These are phyloP conservation scores for Sinella curviseta DNA, from an alignment of 1,140 invertebrate species.

Conservation along the genomic window DNA sequence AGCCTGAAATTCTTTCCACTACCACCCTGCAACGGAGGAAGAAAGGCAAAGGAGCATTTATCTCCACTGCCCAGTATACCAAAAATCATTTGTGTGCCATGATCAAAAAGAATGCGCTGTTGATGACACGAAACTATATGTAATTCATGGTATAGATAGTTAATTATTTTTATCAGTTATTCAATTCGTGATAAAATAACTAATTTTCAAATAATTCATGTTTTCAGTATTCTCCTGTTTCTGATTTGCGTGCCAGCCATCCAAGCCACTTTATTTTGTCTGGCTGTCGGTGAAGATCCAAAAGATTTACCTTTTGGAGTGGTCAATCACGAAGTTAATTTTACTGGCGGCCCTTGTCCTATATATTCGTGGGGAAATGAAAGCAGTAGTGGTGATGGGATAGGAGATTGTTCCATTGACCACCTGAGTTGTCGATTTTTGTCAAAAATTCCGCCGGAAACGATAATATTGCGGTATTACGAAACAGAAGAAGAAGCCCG, in stretches of 20 bases:
- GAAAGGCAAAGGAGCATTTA: no score
- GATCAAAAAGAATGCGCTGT: not conserved
- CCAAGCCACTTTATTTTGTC: conserved; percentile 61
- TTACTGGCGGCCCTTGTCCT: not conserved
- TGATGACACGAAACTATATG: not conserved
- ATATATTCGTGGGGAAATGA: no score
- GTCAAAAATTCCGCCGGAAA: not conserved
- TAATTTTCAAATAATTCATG: not conserved
- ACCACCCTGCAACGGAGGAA: no score
- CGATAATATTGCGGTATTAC: not conserved
- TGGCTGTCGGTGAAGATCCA: conserved; percentile 59
- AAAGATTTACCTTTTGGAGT: conserved; percentile 57
- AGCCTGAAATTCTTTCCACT: no score
- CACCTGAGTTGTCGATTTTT: not conserved
- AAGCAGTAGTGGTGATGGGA: no score
- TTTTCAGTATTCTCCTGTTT: not conserved
- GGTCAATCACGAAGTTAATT: conserved; percentile 52
- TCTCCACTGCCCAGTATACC: not conserved
- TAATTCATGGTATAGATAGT: no score
- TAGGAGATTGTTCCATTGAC: not conserved
- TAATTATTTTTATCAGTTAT: no score
- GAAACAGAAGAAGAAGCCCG: not conserved
- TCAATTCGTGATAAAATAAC: no score
- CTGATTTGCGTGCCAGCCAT: conserved; percentile 54
- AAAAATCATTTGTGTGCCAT: not conserved